Evolutionary conservation across 2,888 invertebrate genomes (phyloP).

Genomic region (Cancer borealis): DNA sequence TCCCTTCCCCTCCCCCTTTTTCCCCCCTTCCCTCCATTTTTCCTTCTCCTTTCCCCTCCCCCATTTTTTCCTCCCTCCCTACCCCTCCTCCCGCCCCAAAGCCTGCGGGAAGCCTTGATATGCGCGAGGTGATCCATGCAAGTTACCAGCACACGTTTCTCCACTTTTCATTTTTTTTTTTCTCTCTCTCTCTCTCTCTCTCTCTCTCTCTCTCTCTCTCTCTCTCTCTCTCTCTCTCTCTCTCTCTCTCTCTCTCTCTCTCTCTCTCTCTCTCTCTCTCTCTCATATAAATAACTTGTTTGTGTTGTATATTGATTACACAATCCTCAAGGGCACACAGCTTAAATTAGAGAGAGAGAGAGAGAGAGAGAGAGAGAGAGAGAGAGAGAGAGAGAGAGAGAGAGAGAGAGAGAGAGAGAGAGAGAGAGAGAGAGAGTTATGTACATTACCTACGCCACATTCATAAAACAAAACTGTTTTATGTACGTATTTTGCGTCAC

Average conservation of each 20-base stretch:
- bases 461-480: too few species aligned
- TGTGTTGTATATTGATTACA: neutral
- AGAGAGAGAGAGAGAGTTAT: too few species aligned
- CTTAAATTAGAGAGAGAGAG: neutral
- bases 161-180: neutral
- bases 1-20: neutral
- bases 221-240: conserved; percentile 40
- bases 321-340: neutral
- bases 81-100: too few species aligned
- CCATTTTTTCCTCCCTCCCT: neutral
- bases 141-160: too few species aligned
- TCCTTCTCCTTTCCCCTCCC: neutral
- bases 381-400: too few species aligned
- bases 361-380: too few species aligned
- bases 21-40: neutral
- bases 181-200: conserved; percentile 37
- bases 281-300: neutral
- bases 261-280: neutral
- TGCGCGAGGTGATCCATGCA: too few species aligned
- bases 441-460: too few species aligned
- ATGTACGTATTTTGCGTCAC: too few species aligned
- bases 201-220: conserved; percentile 40
- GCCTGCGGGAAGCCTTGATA: too few species aligned
- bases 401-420: too few species aligned
- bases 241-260: conserved; percentile 26